These are phyloP conservation scores for Lochmaea crataegi DNA, from an alignment of 2,888 invertebrate genomes.

Conservation along the genomic window DNA sequence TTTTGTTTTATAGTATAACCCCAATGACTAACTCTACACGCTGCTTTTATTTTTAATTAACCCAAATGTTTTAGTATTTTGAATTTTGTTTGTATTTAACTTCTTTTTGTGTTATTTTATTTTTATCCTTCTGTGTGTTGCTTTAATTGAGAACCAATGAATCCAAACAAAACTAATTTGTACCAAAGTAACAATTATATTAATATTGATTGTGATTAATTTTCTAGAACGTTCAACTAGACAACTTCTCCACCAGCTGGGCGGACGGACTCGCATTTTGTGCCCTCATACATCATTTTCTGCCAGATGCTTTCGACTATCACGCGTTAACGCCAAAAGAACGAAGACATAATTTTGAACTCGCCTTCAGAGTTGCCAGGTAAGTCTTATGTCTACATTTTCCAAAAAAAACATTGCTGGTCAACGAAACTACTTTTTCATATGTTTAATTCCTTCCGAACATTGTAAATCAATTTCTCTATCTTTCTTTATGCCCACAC, in stretches of 20 bases:
- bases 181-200: not conserved
- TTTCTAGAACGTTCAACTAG: slow-evolving; percentile 92
- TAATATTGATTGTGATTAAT: slow-evolving; percentile 40
- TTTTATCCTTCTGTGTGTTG: too few species aligned
- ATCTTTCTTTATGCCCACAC: too few species aligned
- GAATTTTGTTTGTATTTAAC: too few species aligned
- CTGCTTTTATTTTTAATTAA: too few species aligned
- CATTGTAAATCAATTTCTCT: too few species aligned
- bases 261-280: slow-evolving; percentile 99
- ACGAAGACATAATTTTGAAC: slow-evolving; percentile 93
- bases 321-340: slow-evolving; percentile 86
- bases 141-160: too few species aligned
- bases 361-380: slow-evolving; percentile 99
- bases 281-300: slow-evolving; percentile 98
- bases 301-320: slow-evolving; percentile 97
- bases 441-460: too few species aligned
- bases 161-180: too few species aligned
- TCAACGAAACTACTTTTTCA: not conserved
- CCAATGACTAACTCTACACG: too few species aligned
- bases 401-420: not conserved
- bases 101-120: too few species aligned
- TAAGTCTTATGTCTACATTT: slow-evolving; percentile 71
- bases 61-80: too few species aligned
- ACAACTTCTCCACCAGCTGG: slow-evolving; percentile 99
- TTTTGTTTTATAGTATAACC: too few species aligned